phyloP scores from a whole-genome alignment of 2,113 vertebrate genomes.

The Xiphias gladius region DNA sequence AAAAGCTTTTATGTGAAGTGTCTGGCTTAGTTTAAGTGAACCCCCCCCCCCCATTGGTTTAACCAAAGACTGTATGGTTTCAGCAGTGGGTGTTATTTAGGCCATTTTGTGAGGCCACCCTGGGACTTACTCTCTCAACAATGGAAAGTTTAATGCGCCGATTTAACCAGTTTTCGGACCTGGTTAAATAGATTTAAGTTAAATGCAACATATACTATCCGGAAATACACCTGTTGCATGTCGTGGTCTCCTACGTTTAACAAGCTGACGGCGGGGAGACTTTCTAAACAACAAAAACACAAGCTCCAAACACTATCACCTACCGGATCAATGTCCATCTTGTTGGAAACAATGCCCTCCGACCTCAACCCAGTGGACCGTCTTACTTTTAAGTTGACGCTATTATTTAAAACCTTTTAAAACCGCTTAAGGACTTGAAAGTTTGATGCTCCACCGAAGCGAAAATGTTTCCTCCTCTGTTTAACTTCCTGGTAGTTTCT shows the following conservation, averaged over 20 bases:
- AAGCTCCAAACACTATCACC: constrained; percentile 27
- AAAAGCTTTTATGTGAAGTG: too few relatives aligned
- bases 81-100: background rate
- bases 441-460: constrained; percentile 4
- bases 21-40: too few relatives aligned
- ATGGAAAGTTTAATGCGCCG: background rate
- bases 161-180: background rate
- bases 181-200: background rate
- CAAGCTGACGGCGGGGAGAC: constrained; percentile 5
- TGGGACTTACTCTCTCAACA: background rate
- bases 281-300: constrained; percentile 9
- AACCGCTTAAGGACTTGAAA: background rate
- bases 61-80: background rate
- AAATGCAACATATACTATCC: background rate
- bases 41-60: background rate
- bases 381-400: background rate
- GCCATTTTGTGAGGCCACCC: constrained; percentile 46
- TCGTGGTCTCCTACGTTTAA: background rate
- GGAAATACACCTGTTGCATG: constrained; percentile 45
- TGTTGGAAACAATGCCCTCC: constrained; percentile 27
- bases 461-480: constrained; percentile 33
- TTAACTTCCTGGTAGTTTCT: constrained; percentile 81
- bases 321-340: constrained; percentile 79
- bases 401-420: constrained; percentile 14
- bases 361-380: background rate